Percentiles rank a stretch among this genome's conserved stretches.
Conservation (phyloP, 2,113 vertebrate genomes). For the Epinephelus cyanopodus region DNA sequence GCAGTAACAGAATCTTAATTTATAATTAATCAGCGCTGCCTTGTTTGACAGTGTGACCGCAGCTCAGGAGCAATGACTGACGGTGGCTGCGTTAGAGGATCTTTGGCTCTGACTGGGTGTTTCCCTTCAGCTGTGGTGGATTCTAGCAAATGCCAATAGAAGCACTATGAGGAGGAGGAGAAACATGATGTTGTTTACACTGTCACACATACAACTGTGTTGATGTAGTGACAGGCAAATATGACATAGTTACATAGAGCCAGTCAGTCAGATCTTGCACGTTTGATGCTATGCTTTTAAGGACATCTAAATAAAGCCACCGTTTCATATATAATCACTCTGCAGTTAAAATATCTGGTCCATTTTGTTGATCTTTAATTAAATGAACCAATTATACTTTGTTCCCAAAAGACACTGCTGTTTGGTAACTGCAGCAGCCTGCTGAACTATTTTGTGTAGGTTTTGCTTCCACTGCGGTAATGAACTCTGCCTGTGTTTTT, state of each 20-base stretch:
- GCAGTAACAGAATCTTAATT: too few relatives aligned
- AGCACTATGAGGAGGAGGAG: too few relatives aligned
- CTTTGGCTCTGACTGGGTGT: too few relatives aligned
- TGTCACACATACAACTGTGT: too few relatives aligned
- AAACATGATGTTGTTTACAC: too few relatives aligned
- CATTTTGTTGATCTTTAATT: background rate
- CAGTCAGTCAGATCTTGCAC: background rate
- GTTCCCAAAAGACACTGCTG: background rate
- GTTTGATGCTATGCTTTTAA: background rate
- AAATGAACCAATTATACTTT: background rate
- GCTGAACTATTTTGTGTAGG: background rate
- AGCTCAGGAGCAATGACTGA: too few relatives aligned
- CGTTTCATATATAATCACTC: background rate
- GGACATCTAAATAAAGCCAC: background rate
- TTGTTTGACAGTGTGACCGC: too few relatives aligned
- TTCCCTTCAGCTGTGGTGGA: too few relatives aligned
- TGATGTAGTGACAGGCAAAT: too few relatives aligned
- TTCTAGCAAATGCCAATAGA: too few relatives aligned
- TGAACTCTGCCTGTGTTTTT: background rate
- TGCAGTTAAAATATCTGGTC: background rate
- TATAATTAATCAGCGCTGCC: too few relatives aligned
- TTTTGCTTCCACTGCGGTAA: background rate
- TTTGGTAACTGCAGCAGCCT: background rate
- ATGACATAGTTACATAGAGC: background rate
- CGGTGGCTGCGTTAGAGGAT: too few relatives aligned